A percentile compares a stretch with the other conserved stretches of the same genome.
These are phyloP conservation scores for Aphodius granarius DNA, from an alignment of 2,888 invertebrate genomes.

Conservation along the genomic window DNA sequence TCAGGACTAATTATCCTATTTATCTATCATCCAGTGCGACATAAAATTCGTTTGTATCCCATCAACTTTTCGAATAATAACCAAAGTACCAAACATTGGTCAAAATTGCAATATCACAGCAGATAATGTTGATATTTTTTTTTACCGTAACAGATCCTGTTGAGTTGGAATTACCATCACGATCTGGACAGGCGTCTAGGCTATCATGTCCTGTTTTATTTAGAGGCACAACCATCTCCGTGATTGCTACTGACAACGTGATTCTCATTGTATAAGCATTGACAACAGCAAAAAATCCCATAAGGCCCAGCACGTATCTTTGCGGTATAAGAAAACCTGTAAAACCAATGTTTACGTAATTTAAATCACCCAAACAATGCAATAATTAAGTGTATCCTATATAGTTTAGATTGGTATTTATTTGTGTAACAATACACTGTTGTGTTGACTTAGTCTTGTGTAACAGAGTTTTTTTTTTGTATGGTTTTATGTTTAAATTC, in stretches of 20 bases:
- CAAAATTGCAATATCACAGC: no score
- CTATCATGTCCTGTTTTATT: slow-evolving; percentile 6
- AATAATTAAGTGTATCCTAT: background rate
- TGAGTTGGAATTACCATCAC: background rate
- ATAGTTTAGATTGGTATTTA: background rate
- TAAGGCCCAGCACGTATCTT: slow-evolving; percentile 66
- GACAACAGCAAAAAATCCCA: slow-evolving; percentile 55
- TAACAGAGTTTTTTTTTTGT: no score
- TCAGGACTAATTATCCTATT: no score
- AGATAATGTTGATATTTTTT: no score
- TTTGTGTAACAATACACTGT: background rate
- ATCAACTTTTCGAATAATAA: background rate
- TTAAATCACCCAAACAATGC: background rate
- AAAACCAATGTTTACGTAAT: slow-evolving; percentile 35
- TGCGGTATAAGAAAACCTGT: slow-evolving; percentile 67
- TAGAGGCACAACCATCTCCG: slow-evolving; percentile 51
- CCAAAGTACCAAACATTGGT: no score
- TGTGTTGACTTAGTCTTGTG: background rate
- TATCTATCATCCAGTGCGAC: no score
- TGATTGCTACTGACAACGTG: slow-evolving; percentile 53
- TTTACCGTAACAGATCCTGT: slow-evolving; percentile 6
- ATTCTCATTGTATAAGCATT: slow-evolving; percentile 56
- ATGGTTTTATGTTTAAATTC: no score
- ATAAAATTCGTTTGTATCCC: no score
- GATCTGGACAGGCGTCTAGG: slow-evolving; percentile 15